Evolutionary conservation across 2,888 invertebrate species (phyloP).

Genomic region (Leucoptera coffeella): DNA sequence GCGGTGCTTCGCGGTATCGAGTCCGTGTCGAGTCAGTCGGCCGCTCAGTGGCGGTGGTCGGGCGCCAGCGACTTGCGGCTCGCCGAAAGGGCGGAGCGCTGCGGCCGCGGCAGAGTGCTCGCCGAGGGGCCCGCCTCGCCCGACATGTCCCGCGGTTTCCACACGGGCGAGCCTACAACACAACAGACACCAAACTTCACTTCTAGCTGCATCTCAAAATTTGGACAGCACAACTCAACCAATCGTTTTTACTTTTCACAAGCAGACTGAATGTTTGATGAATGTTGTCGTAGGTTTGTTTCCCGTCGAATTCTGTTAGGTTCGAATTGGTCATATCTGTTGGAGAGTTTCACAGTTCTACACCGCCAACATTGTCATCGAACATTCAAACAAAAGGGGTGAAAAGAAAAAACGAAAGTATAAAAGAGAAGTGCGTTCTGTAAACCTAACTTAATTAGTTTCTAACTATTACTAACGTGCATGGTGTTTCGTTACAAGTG

Average conservation of each 20-base stretch:
- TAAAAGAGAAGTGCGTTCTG: slow-evolving; percentile 1
- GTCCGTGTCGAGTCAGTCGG: too few relatives aligned
- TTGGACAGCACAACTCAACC: slow-evolving; percentile 1
- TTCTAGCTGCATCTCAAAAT: slow-evolving; percentile 22
- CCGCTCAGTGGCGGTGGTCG: slow-evolving; percentile 34
- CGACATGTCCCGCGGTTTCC: slow-evolving; percentile 92
- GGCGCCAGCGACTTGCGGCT: slow-evolving; percentile 50
- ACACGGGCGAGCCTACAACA: slow-evolving; percentile 94
- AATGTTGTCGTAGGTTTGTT: slow-evolving; percentile 30
- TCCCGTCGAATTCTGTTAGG: too few relatives aligned
- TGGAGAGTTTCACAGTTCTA: slow-evolving; percentile 8
- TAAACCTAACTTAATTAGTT: too few relatives aligned
- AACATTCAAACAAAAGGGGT: slow-evolving; percentile 30
- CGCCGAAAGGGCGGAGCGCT: slow-evolving; percentile 39
- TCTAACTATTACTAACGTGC: too few relatives aligned
- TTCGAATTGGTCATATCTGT: too few relatives aligned
- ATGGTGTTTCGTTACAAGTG: too few relatives aligned
- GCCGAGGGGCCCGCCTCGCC: slow-evolving; percentile 40
- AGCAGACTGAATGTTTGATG: slow-evolving; percentile 53
- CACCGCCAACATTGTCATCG: slow-evolving; percentile 42
- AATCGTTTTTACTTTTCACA: neutral
- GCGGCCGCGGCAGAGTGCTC: slow-evolving; percentile 16
- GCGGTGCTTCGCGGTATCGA: too few relatives aligned
- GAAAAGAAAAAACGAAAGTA: neutral
- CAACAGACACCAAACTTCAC: slow-evolving; percentile 58